These are phyloP conservation scores for Nesogale talazaci DNA, from an alignment of 2,113 vertebrate genomes.

Conservation along the genomic window DNA sequence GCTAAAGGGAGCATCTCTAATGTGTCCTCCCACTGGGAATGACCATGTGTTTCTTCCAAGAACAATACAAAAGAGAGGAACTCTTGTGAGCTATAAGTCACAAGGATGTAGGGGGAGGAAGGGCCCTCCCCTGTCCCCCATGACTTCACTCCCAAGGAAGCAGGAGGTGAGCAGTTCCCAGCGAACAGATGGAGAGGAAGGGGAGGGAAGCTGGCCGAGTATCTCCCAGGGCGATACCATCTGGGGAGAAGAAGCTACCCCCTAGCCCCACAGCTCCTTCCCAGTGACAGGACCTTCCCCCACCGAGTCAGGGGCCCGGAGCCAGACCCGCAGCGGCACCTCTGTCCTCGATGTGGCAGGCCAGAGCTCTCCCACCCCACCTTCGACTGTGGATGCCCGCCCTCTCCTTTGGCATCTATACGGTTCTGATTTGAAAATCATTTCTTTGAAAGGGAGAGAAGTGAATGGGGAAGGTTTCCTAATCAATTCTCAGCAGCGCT, in stretches of 20 bases:
- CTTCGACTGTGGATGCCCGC: conserved; percentile 31
- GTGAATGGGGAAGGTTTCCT: not conserved
- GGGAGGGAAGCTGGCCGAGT: not conserved
- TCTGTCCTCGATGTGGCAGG: not conserved
- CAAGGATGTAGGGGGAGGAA: too few species aligned
- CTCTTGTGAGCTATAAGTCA: not conserved
- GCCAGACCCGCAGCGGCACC: not conserved
- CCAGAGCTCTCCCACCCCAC: not conserved
- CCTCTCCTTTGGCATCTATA: conserved; percentile 45
- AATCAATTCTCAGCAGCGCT: conserved; percentile 31
- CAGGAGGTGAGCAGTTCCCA: not conserved
- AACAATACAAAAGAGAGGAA: conserved; percentile 38
- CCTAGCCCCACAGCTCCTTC: not conserved
- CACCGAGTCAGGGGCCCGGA: too few species aligned
- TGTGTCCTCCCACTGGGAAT: not conserved
- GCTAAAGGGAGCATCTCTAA: not conserved
- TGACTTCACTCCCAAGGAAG: not conserved
- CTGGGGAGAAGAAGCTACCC: not conserved
- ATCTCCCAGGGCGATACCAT: not conserved
- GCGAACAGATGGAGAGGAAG: not conserved
- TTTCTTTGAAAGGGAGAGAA: conserved; percentile 34
- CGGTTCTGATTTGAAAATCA: conserved; percentile 44
- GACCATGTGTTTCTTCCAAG: not conserved
- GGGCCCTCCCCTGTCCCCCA: not conserved
- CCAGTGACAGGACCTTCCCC: not conserved